phyloP scores from a whole-genome alignment of 2,797 vertebrate species.

The Rallus crepitans region DNA sequence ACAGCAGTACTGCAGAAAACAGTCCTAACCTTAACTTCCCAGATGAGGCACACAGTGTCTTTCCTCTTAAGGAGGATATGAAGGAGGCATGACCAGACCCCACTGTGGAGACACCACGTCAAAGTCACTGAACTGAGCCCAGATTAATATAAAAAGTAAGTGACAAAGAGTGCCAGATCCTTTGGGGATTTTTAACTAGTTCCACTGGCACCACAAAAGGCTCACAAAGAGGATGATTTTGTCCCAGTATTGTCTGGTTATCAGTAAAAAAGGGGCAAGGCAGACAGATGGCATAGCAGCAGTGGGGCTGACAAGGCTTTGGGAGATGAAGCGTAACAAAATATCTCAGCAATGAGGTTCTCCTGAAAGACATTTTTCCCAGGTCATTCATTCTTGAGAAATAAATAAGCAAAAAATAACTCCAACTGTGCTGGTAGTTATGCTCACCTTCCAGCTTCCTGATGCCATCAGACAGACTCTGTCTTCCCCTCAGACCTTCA shows the following conservation, averaged over 20 bases:
- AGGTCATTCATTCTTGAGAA: background rate
- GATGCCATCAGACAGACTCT: background rate
- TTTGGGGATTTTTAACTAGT: background rate
- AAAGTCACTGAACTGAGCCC: background rate
- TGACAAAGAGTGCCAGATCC: background rate
- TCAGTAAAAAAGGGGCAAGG: background rate
- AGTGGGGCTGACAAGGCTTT: background rate
- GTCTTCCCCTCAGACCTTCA: background rate
- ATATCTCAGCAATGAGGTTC: background rate
- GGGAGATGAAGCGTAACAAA: background rate
- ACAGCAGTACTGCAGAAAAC: background rate
- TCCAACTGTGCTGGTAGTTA: background rate
- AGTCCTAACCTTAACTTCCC: background rate
- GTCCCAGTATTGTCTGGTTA: background rate
- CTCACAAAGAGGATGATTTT: background rate
- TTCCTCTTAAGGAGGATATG: background rate
- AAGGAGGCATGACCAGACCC: background rate
- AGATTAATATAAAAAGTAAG: background rate
- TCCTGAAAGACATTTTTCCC: background rate
- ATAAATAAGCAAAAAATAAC: background rate
- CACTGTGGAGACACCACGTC: fast-evolving
- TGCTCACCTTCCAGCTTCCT: background rate
- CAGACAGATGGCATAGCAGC: background rate
- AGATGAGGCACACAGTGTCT: background rate
- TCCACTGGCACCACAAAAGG: background rate